These are phyloP conservation scores for Tribolium castaneum DNA, from an alignment of 1,140 invertebrate species.

Conservation along the genomic window DNA sequence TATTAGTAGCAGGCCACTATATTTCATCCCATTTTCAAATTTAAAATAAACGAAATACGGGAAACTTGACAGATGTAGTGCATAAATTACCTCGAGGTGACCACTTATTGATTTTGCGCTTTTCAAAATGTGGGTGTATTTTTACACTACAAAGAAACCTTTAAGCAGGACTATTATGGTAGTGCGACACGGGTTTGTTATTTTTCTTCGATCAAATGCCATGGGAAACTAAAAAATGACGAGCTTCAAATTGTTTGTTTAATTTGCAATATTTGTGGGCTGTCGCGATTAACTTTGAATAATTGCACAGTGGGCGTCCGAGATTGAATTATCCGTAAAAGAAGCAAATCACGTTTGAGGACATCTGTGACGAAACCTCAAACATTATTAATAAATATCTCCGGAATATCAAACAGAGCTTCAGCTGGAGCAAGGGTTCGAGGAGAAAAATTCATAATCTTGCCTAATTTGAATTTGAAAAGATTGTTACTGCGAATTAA, in stretches of 20 bases:
- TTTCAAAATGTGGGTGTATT: background rate
- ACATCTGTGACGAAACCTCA: constrained; percentile 15
- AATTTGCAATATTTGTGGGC: background rate
- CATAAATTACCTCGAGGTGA: background rate
- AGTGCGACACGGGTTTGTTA: background rate
- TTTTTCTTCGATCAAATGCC: background rate
- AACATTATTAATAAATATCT: constrained; percentile 19
- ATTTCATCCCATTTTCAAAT: no score
- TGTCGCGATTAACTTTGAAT: background rate
- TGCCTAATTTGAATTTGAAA: constrained; percentile 20
- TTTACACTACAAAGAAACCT: background rate
- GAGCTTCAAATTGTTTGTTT: background rate
- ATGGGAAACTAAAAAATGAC: background rate
- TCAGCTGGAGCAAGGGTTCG: background rate
- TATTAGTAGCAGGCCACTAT: background rate
- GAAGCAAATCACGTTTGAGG: constrained; percentile 19
- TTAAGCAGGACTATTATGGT: background rate
- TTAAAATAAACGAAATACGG: background rate
- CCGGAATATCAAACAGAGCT: background rate
- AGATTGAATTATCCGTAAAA: constrained; percentile 9
- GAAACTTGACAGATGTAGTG: background rate
- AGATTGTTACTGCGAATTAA: constrained; percentile 12
- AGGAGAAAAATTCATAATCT: constrained; percentile 1
- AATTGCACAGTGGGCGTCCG: background rate
- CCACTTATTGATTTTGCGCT: background rate